Percentiles rank a stretch among this genome's conserved stretches.
Evolutionary conservation across 2,888 invertebrate genomes (phyloP).

Genomic region (Lithophane semibrunnea): DNA sequence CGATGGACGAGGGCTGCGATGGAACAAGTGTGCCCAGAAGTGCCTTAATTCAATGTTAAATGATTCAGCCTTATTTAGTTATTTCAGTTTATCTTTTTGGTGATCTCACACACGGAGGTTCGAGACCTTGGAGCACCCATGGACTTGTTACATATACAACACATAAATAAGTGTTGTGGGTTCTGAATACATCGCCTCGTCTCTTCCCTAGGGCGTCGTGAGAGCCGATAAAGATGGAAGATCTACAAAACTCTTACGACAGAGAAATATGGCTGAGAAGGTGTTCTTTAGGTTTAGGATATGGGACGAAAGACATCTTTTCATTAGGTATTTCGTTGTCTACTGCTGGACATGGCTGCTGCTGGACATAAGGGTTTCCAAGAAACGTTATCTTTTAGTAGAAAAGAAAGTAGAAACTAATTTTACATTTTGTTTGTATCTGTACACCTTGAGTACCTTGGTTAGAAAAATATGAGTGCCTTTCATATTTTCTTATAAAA

Average conservation of each 20-base stretch:
- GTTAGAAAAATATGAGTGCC: neutral
- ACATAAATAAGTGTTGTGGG: conserved; percentile 36
- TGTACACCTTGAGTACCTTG: neutral
- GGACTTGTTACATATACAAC: neutral
- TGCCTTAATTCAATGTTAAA: too few relatives aligned
- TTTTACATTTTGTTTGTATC: too few relatives aligned
- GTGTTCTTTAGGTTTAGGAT: too few relatives aligned
- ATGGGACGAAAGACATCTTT: neutral
- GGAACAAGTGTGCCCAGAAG: too few relatives aligned
- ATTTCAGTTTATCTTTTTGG: neutral
- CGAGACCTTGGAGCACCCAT: neutral
- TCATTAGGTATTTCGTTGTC: neutral
- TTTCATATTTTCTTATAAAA: neutral
- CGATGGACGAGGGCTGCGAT: too few relatives aligned
- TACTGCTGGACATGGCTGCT: neutral
- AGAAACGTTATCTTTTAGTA: neutral
- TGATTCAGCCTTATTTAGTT: too few relatives aligned
- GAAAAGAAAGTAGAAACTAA: neutral
- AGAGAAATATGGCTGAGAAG: conserved; percentile 10
- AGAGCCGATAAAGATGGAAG: conserved; percentile 25
- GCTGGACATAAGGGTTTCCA: neutral
- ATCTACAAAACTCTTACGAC: conserved; percentile 13
- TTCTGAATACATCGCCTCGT: conserved; percentile 26
- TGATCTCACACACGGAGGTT: neutral
- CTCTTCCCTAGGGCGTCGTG: conserved; percentile 39